Evolutionary conservation across 2,888 invertebrate genomes (phyloP), one percentile per base, ranked within the genome.

Genomic region (Pherbina coryleti): DNA sequence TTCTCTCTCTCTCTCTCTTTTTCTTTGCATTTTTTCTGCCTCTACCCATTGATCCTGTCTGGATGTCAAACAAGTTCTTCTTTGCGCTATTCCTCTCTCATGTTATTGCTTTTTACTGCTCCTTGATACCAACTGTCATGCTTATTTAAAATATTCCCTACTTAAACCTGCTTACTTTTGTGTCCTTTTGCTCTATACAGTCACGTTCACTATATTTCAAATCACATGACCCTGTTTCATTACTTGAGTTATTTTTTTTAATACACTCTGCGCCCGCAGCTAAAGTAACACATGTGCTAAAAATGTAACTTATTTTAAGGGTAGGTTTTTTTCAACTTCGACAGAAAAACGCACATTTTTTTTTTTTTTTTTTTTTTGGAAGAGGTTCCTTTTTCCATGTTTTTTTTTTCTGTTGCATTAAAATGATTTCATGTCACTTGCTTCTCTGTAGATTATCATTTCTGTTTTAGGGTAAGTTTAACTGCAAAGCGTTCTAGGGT

Each of bases 241-340:
- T 44, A 2, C 44, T 44, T 7, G 1, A 11, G 44, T 44, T 1
- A 7, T 44, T 44, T 44, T 37, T 37, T 44, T 44, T 44, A 44
- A 44, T 44, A 14, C 3, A 14, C 14, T 1, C 44, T 44, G 44
- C 14, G 44, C 44, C 44, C 44, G 44, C 44, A 44, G 67, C 28
- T 31, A 62, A 49, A 67, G 76, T 70, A 84, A 82, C 86, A 84
- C 84, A 84, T 84, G 82, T 76, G 74, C 78, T 62, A 37, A 77
- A 78, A 81, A 77, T 44, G 44, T 11, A 11, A 14, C 44, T 44
- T 37, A 37, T 79, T 85, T 85, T 82, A 86, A 79, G 85, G 85
- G 86, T 84, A 84, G 84, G 76, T 85, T 85, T 81, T 85, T 81
- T 74, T 44, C 44, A 11, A 14, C 11, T 11, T 11, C 62, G 28